Conservation (phyloP, 2,888 invertebrate species). For the Athalia circularis region DNA sequence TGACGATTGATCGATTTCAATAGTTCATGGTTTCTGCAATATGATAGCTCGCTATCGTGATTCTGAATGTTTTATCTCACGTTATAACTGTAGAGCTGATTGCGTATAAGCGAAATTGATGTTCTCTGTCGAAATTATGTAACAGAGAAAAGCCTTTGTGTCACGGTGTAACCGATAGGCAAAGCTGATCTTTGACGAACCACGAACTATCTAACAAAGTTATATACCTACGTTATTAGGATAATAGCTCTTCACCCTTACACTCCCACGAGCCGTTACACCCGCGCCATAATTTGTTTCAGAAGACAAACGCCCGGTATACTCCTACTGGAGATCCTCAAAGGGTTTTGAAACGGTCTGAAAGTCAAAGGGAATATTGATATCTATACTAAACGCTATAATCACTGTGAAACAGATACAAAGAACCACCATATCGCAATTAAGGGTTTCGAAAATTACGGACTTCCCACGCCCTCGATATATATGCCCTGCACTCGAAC, state of each 20-base stretch:
- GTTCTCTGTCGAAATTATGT: not conserved
- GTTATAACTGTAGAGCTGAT: not conserved
- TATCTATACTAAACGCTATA: constrained; percentile 54
- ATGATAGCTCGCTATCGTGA: not conserved
- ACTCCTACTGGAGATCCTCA: not conserved
- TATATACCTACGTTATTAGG: constrained; percentile 17
- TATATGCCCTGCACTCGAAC: constrained; percentile 8
- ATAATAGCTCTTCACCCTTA: constrained; percentile 37
- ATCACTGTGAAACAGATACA: constrained; percentile 46
- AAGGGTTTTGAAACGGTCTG: constrained; percentile 25
- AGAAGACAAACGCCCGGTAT: not conserved
- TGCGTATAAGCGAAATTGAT: not conserved
- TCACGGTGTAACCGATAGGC: not conserved
- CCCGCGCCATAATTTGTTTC: constrained; percentile 21
- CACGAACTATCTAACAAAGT: constrained; percentile 29
- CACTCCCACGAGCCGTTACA: constrained; percentile 39
- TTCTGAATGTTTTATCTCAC: constrained; percentile 12
- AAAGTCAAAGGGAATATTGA: constrained; percentile 48
- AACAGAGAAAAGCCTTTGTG: not conserved
- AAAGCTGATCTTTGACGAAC: constrained; percentile 12
- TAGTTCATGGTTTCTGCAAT: no score
- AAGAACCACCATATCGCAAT: constrained; percentile 62
- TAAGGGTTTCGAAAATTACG: constrained; percentile 62
- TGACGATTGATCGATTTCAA: constrained; percentile 21
- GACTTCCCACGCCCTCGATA: constrained; percentile 55